phyloP scores from a whole-genome alignment of 1,140 invertebrate species.

The Lamellibrachia luymesi region DNA sequence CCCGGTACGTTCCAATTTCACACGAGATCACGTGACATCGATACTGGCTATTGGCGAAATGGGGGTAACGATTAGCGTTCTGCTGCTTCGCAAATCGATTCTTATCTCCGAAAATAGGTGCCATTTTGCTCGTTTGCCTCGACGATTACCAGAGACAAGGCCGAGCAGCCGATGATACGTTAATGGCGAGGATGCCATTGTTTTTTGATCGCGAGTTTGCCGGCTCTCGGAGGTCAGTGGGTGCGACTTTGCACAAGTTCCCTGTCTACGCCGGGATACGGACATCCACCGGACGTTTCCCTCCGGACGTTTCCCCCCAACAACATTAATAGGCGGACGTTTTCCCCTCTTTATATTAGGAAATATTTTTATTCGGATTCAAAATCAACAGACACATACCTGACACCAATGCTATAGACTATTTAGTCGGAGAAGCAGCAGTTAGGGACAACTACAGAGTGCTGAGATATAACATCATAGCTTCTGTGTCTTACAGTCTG shows the following conservation, averaged over 20 bases:
- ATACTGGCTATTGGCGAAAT: background rate
- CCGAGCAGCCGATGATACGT: background rate
- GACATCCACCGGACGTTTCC: too few species aligned
- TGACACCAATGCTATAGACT: too few species aligned
- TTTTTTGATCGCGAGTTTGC: background rate
- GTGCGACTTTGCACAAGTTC: background rate
- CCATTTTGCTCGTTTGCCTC: background rate
- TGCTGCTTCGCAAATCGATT: slow-evolving; percentile 4
- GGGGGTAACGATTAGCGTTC: background rate
- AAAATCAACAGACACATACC: too few species aligned
- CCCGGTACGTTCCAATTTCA: background rate
- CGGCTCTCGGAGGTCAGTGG: background rate
- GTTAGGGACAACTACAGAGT: too few species aligned
- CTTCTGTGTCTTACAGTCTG: too few species aligned
- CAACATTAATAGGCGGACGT: too few species aligned
- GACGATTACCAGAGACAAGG: background rate
- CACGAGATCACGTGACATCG: background rate
- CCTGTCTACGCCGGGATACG: background rate
- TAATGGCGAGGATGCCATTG: background rate
- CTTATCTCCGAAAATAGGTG: background rate
- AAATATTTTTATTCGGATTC: too few species aligned
- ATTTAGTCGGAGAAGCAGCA: too few species aligned
- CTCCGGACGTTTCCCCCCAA: too few species aligned
- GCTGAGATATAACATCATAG: too few species aligned
- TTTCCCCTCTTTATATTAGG: too few species aligned